Conservation (phyloP, 64 coral and sea anemone species). For the Stylophora pistillata region DNA sequence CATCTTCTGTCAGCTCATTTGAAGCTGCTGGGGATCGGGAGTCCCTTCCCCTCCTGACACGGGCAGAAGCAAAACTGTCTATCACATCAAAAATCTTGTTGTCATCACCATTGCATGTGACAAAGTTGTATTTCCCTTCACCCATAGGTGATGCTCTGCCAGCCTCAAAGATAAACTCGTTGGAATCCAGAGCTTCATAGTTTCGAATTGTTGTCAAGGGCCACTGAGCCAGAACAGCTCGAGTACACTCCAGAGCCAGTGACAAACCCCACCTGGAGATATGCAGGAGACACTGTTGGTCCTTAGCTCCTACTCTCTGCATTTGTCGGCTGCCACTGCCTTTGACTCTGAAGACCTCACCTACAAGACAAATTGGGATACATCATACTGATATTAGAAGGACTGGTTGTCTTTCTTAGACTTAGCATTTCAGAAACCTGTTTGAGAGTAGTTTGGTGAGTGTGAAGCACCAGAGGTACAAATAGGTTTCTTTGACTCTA, state of each 20-base stretch:
- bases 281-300: conserved; percentile 86
- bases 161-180: conserved; percentile 93
- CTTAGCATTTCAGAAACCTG: too few species aligned
- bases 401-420: too few species aligned
- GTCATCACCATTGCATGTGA: conserved; percentile 78
- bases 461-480: too few species aligned
- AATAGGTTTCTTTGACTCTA: conserved; percentile 8
- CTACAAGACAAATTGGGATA: conserved; percentile 26
- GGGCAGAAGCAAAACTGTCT: conserved; percentile 76
- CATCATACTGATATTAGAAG: neutral
- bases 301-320: conserved; percentile 94
- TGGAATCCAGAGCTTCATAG: conserved; percentile 84
- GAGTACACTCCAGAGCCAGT: conserved; percentile 84
- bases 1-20: conserved; percentile 68
- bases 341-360: conserved; percentile 85
- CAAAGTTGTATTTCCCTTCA: conserved; percentile 82
- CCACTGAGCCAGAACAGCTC: conserved; percentile 94
- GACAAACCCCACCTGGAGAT: conserved; percentile 91
- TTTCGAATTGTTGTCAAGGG: conserved; percentile 96
- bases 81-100: conserved; percentile 94
- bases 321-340: conserved; percentile 79
- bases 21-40: conserved; percentile 24
- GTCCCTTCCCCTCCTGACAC: conserved; percentile 45
- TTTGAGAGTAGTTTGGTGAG: neutral
- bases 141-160: conserved; percentile 95